Evolutionary conservation across 2,113 vertebrate species (phyloP), one percentile per base, ranked within the genome.

Genomic region (Leptosomus discolor): DNA sequence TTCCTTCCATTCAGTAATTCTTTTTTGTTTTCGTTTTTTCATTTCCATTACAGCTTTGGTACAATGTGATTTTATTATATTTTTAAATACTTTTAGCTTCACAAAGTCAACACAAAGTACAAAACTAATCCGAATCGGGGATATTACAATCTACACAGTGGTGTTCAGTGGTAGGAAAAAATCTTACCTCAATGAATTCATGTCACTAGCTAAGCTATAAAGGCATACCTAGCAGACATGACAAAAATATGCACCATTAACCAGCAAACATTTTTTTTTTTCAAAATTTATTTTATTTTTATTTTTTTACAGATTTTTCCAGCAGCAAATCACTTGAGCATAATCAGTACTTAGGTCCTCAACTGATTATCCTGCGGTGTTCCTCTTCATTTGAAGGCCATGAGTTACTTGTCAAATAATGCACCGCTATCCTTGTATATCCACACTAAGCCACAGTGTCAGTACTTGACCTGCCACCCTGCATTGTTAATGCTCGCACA

Each of bases 381-480:
- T 97, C 96, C 88, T 97, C 92, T 97, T 96, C 87, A 16, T 48
- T 93, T 96, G 89, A 98, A 98, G 98, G 97, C 97, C 96, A 92
- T 97, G 87, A 96, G 93, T 92, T 92, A 65, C 53, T 80, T 92
- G 73, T 82, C 92, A 90, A 92, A 95, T 87, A 85, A 96, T 69
- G 95, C 65, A 86, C 93, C 37, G 2, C 86, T 92, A 93, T 92
- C 93, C 91, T 92, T 27, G 21, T 64, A 32, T 32, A 89, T 79
- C 86, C 78, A 57, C 27, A 19, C 67, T 58, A 80, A 81, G 68
- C 94, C 96, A 94, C 93, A 88, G 94, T 83, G 92, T 99, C 98
- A 99, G 97, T 99, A 99, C 96, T 99, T 99, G 65, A 98, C 97
- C 93, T 98, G 98, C 99, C 99, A 99, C 69, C 98, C 98, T 5